Base-by-base conservation (phyloP, 2,888 invertebrate genomes). In the Ennomos erosarius region DNA sequence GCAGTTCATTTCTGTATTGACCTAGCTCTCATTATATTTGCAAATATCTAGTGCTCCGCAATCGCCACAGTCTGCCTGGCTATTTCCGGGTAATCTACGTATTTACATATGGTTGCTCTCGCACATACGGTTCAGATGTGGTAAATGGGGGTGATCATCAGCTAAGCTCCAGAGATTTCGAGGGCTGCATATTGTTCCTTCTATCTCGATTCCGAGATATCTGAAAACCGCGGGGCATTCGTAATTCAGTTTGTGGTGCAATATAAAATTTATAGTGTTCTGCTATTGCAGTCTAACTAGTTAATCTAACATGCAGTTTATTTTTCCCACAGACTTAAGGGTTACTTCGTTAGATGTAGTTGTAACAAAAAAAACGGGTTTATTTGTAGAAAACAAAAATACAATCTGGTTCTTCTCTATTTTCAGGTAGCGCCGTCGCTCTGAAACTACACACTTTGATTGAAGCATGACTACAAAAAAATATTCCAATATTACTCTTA, bases 81-180 rank as follows among this genome's bases (percentile, higher is more conserved):
- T 55, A 55, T 59, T 65, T 57, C 53, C 56, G 56, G 46, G 55
- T 68, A 66, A 66, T 68, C 65, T 62, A 53, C 64, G 36, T 60
- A 68, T 68, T 68, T 59, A 64, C 68, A 68, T 66, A 64, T 57
- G 60, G 64, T 62, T 57, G 61, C 65, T 46, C 52, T 55, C 55
- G 60, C 61, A 59, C 65, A 65, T 62, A 57, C 61, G 48, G 48
- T 52, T 59, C 57, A 55, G 55, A 55, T 61, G 67, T 59, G 59
- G 55, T 64, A 59, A 67, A 63, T 54, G 54, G 52, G 47, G 48
- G 62, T 47, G 55, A 64, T 65, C 61, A 68, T 63, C 51, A 60
- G 43, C 60, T 61, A 59, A 59, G 55, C 59, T 40, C 55, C 33
- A 51, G 55, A 52, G 55, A 49, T 55, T 55, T 50, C 43, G 16